Evolutionary conservation across 2,797 vertebrate genomes (phyloP).

Genomic region (Euphonia xanthogaster): DNA sequence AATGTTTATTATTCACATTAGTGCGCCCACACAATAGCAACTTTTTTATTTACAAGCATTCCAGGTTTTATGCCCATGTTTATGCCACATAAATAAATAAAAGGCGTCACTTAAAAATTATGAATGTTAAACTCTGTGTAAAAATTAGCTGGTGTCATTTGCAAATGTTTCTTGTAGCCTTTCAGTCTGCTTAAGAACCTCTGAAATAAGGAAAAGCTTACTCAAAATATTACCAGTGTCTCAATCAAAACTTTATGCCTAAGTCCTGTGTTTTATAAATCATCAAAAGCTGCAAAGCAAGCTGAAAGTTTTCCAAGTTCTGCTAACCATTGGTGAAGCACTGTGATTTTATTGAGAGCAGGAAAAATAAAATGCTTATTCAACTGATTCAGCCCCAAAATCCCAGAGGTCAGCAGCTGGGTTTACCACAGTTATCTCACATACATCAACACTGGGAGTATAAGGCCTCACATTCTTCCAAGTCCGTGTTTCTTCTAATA

Average conservation of each 20-base stretch:
- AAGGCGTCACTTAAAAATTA: neutral
- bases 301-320: neutral
- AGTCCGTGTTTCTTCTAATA: neutral
- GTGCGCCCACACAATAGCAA: neutral
- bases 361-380: neutral
- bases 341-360: neutral
- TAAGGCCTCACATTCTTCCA: neutral
- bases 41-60: neutral
- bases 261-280: neutral
- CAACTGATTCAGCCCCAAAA: neutral
- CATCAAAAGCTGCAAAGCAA: neutral
- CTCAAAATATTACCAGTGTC: neutral
- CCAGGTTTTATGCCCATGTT: neutral
- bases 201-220: neutral
- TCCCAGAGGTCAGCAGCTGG: fast-evolving
- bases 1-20: neutral
- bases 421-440: neutral
- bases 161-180: neutral
- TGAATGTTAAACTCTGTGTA: neutral
- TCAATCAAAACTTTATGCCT: neutral
- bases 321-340: neutral
- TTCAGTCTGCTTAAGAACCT: neutral
- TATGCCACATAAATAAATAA: neutral
- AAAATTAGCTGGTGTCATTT: neutral
- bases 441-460: neutral